Percentiles rank a stretch among this genome's conserved stretches.
Evolutionary conservation across 2,113 vertebrate genomes (phyloP).

Genomic region (Puffinus mauretanicus): DNA sequence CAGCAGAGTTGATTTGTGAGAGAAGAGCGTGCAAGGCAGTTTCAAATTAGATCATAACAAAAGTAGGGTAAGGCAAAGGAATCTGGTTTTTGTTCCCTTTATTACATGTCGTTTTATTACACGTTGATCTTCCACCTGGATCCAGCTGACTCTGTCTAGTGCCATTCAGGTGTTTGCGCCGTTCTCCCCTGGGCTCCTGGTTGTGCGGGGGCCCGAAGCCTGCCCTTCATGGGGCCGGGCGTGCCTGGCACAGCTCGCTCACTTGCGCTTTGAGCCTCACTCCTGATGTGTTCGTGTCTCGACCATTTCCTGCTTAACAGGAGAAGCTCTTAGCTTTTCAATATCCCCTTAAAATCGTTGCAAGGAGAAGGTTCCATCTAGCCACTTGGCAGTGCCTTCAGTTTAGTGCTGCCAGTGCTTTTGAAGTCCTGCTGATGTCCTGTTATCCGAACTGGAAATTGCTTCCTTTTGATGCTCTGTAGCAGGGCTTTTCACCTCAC

Average conservation of each 20-base stretch:
- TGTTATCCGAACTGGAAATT: not conserved
- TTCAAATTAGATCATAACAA: not conserved
- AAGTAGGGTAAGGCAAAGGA: not conserved
- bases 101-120: not conserved
- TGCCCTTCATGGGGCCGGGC: not conserved
- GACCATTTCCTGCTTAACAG: not conserved
- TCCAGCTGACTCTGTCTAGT: not conserved
- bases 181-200: not conserved
- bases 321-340: not conserved
- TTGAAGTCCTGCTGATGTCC: not conserved
- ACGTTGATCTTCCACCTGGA: not conserved
- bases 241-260: rapidly evolving
- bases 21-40: not conserved
- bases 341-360: not conserved
- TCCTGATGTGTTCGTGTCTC: not conserved
- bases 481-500: not conserved
- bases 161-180: not conserved
- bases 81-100: not conserved
- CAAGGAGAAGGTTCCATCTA: not conserved
- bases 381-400: not conserved
- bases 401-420: not conserved
- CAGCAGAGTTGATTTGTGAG: not conserved
- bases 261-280: not conserved
- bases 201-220: rapidly evolving
- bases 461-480: not conserved